Evolutionary conservation across 1,140 invertebrate genomes (phyloP), one percentile per base, ranked within the genome.

Genomic region (Drosophila serrata): DNA sequence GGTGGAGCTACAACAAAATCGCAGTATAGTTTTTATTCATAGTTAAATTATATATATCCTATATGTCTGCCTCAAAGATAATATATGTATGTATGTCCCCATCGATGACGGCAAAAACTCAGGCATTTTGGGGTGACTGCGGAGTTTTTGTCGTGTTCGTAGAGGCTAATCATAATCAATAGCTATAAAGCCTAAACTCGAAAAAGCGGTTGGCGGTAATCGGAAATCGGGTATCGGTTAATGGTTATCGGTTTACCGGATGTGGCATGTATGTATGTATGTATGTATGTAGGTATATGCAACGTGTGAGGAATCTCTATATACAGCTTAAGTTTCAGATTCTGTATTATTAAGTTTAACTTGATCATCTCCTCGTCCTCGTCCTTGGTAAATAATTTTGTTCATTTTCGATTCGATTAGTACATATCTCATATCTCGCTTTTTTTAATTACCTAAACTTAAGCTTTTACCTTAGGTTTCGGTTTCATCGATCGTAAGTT

Each of bases 391-490:
- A 84, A 76, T 81, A 53, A 81, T 88, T 84, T 67, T 67, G 46
- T 75, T 79, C 19, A 70, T 65, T 62, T 40, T 77, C 70, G 39
- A n/a, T 77, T 85, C 56, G 73, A 79, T 84, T 91, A 86, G 67
- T 88, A 80, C 46, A 88, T 82, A 82, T 82, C 53, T 76, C 65
- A 70, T 57, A 64, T 75, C 53, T 73, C 59, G 46, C 67, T 39
- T 65, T 55, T 55, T 45, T 80, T 55, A 57, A 68, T 82, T 72
- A 70, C 61, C 59, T 72, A 67, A 79, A 82, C 75, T 74, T 82
- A 76, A 76, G 75, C 55, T 86, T 86, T 79, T 82, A 79, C 70
- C 75, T 84, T 77, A 77, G 59, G 70, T 70, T 79, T 64, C 64
- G 65, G 65, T 72, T 59, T 72, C 35, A 72, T 72, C 65, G 80